Conservation (phyloP, 2,113 vertebrate genomes). For the Myiopsitta monachus region DNA sequence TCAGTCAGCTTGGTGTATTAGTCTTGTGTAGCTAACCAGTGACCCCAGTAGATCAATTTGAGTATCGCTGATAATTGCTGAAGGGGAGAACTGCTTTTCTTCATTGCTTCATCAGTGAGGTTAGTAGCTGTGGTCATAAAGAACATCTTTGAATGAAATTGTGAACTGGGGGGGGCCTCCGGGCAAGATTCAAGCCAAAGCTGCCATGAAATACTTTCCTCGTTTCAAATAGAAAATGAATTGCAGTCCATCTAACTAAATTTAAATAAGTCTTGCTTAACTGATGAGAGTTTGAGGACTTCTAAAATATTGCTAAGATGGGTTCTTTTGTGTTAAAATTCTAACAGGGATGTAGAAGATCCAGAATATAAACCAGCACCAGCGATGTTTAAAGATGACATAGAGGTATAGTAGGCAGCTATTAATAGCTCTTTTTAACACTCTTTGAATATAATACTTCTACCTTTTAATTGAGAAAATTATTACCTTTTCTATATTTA, state of each 20-base stretch:
- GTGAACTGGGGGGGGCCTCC: neutral
- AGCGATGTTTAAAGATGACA: conserved; percentile 94
- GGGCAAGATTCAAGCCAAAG: neutral
- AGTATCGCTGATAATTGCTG: neutral
- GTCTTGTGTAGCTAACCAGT: neutral
- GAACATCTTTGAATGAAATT: neutral
- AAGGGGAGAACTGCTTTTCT: neutral
- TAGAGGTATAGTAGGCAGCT: conserved; percentile 81
- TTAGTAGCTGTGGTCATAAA: neutral
- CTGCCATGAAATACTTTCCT: neutral
- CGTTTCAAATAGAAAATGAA: neutral
- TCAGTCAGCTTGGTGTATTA: neutral
- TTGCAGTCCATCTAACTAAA: neutral
- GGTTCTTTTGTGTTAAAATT: conserved; percentile 40
- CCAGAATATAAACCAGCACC: conserved; percentile 98
- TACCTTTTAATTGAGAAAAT: too few species aligned
- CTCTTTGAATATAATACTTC: neutral
- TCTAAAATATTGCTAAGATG: neutral
- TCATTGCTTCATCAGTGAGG: neutral
- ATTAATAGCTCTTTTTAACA: neutral
- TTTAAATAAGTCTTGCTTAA: neutral
- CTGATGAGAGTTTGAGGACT: neutral
- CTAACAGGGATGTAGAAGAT: conserved; percentile 92
- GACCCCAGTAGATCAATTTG: neutral
- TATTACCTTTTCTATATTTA: too few species aligned